These are phyloP conservation scores for Rhinopithecus roxellana DNA, from an alignment of 2,113 vertebrate species.

Conservation along the genomic window DNA sequence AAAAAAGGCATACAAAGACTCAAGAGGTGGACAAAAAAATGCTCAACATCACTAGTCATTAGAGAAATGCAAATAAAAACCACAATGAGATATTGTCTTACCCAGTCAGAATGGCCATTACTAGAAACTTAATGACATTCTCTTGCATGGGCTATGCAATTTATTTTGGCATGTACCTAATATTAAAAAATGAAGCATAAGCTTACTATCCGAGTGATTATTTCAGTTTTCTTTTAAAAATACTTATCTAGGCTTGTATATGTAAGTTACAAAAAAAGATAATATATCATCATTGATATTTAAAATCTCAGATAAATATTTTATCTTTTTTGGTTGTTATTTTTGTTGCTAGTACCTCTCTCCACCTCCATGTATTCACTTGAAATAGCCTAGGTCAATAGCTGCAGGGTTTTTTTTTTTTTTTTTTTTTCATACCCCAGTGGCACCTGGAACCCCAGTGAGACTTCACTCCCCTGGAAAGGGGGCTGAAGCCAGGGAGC, in stretches of 20 bases:
- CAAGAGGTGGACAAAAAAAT: not conserved
- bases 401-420: no score
- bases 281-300: not conserved
- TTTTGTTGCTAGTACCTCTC: not conserved
- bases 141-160: not conserved
- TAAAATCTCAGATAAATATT: not conserved
- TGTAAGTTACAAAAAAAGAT: not conserved
- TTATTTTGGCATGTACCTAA: not conserved
- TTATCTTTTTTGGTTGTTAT: not conserved
- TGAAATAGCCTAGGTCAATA: not conserved
- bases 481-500: no score
- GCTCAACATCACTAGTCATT: not conserved
- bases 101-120: not conserved
- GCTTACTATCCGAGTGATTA: not conserved
- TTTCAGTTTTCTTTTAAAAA: not conserved
- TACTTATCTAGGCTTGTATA: not conserved
- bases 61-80: not conserved
- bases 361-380: not conserved
- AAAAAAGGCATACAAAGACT: not conserved
- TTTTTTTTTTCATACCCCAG: no score
- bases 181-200: not conserved
- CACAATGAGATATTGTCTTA: not conserved
- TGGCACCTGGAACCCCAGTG: no score
- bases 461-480: no score
- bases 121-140: not conserved